Percentiles rank a stretch among this genome's conserved stretches.
Conservation (phyloP, 2,797 vertebrate genomes). For the Phaenicophaeus curvirostris region DNA sequence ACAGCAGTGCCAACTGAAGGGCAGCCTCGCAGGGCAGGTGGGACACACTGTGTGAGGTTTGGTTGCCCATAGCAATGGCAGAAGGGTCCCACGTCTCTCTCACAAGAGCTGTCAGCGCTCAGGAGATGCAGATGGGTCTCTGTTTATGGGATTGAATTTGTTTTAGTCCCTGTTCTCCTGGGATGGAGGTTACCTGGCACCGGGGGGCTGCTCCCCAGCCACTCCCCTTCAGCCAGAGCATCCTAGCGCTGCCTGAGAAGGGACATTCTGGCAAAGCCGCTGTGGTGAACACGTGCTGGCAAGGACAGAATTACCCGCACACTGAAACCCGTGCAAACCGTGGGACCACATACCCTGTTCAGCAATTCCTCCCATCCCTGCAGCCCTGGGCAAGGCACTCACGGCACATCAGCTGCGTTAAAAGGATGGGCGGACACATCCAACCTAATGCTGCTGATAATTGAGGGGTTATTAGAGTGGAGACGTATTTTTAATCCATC, state of each 20-base stretch:
- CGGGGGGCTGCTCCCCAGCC: too few relatives aligned
- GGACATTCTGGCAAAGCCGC: rapidly evolving
- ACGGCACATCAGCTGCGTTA: rapidly evolving
- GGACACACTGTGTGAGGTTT: too few relatives aligned
- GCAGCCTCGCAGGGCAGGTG: rapidly evolving
- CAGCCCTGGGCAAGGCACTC: background rate
- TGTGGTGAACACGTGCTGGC: rapidly evolving
- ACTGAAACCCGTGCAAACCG: background rate
- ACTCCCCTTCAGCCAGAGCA: background rate
- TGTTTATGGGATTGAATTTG: background rate
- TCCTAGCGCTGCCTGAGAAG: rapidly evolving
- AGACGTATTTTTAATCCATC: background rate
- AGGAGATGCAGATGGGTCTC: rapidly evolving
- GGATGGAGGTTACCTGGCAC: rapidly evolving
- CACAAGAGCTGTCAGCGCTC: background rate
- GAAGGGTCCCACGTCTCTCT: rapidly evolving
- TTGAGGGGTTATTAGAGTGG: background rate
- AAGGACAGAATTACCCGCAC: rapidly evolving
- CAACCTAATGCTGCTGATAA: background rate
- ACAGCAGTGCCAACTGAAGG: background rate
- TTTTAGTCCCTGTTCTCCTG: background rate
- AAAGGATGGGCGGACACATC: background rate
- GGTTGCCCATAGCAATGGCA: background rate
- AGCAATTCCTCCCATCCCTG: too few relatives aligned
- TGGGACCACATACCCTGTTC: background rate